Evolutionary conservation across 2,113 vertebrate genomes (phyloP).

Genomic region (Garra rufa): DNA sequence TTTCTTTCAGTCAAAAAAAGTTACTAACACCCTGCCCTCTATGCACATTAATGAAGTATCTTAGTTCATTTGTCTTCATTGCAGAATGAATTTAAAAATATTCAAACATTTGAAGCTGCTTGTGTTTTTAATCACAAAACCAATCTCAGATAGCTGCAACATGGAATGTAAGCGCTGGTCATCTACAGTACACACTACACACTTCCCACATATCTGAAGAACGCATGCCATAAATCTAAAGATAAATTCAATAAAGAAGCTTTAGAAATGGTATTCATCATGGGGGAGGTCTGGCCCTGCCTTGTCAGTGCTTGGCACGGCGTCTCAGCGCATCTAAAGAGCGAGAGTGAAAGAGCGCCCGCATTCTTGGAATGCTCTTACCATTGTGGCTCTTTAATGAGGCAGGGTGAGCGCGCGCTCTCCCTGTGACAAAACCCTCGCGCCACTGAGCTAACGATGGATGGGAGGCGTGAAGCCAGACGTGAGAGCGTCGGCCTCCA

Average conservation of each 20-base stretch:
- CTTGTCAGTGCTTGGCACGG: constrained; percentile 56
- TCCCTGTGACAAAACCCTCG: constrained; percentile 47
- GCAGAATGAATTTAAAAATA: not conserved
- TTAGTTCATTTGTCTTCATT: not conserved
- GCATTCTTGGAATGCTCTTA: constrained; percentile 67
- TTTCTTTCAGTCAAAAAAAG: too few species aligned
- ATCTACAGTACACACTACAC: not conserved
- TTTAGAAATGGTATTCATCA: constrained; percentile 35
- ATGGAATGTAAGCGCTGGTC: not conserved
- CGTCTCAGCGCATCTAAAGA: constrained; percentile 52
- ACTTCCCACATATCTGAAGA: constrained; percentile 5
- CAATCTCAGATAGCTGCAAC: not conserved
- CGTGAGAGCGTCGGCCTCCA: constrained; percentile 56
- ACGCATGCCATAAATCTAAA: not conserved
- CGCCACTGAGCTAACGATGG: constrained; percentile 60
- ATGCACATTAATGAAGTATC: not conserved
- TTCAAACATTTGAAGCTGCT: not conserved
- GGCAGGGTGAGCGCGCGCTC: constrained; percentile 14
- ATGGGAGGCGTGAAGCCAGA: constrained; percentile 65
- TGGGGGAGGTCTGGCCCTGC: constrained; percentile 42
- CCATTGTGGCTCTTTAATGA: constrained; percentile 70
- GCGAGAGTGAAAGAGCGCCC: constrained; percentile 49
- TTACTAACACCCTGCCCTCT: not conserved
- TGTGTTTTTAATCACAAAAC: not conserved
- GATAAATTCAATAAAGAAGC: not conserved